phyloP scores from a whole-genome alignment of 1,140 invertebrate species.

The Conus ventricosus region DNA sequence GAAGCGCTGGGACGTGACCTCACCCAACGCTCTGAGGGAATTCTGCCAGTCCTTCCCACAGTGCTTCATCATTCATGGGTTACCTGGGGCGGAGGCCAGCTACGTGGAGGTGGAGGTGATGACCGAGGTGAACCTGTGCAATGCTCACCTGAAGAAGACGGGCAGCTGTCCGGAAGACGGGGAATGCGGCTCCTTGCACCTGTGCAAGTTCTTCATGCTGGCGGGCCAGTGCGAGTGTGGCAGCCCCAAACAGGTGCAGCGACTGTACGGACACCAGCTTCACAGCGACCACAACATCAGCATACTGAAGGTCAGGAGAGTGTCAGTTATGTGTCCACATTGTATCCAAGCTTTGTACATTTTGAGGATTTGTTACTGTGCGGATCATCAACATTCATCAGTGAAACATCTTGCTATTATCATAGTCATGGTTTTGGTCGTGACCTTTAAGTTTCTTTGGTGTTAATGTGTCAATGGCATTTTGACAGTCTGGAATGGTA shows the following conservation, averaged over 20 bases:
- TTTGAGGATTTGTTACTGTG: no score
- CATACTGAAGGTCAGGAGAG: not conserved
- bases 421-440: no score
- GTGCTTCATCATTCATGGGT: not conserved
- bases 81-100: not conserved
- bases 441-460: no score
- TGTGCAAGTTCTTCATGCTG: constrained; percentile 28
- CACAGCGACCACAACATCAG: not conserved
- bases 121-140: not conserved
- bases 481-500: no score
- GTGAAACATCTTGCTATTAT: no score
- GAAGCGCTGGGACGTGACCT: not conserved
- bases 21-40: not conserved
- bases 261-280: not conserved
- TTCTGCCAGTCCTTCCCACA: constrained; percentile 4
- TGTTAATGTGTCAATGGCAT: no score
- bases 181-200: constrained; percentile 8
- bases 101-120: not conserved
- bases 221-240: not conserved
- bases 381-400: no score
- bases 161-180: not conserved
- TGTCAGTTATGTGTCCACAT: no score
- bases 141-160: not conserved
- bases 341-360: no score
- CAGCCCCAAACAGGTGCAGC: not conserved